Evolutionary conservation across 23 tunicate genomes (phyloP).

Genomic region (Phallusia fumigata): DNA sequence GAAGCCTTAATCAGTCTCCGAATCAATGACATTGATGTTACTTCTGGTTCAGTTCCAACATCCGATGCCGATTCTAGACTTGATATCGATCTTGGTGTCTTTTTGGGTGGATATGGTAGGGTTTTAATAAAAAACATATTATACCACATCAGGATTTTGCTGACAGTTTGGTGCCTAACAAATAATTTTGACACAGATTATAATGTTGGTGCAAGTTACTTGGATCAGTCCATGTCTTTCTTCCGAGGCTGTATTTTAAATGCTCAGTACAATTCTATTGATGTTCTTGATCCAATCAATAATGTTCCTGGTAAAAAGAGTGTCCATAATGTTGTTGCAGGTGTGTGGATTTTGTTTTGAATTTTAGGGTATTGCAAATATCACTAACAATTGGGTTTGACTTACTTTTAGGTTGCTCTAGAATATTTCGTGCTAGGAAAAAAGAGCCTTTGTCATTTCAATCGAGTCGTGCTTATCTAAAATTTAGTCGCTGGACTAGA

Average conservation of each 20-base stretch:
- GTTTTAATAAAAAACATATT: neutral
- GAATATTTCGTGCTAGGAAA: constrained; percentile 46
- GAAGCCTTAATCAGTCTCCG: constrained; percentile 24
- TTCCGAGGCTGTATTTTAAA: constrained; percentile 68
- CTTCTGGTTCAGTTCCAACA: constrained; percentile 14
- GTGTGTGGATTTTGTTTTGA: constrained; percentile 9
- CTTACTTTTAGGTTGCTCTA: constrained; percentile 50
- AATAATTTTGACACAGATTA: constrained; percentile 13
- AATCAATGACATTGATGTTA: constrained; percentile 56
- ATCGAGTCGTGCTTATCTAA: constrained; percentile 46
- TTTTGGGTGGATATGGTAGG: constrained; percentile 82
- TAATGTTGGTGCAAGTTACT: constrained; percentile 34
- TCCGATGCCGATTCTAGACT: constrained; percentile 13
- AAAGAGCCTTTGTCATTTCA: constrained; percentile 51
- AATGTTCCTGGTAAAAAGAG: constrained; percentile 34
- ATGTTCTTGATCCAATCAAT: constrained; percentile 59
- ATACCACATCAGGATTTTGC: no score
- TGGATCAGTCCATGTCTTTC: constrained; percentile 29
- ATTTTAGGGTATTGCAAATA: no score
- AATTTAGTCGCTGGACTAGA: constrained; percentile 51
- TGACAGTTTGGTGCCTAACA: no score
- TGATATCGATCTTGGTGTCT: constrained; percentile 61
- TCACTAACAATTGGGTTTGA: no score
- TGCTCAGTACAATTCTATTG: constrained; percentile 47
- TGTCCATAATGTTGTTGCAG: constrained; percentile 63